Evolutionary conservation across 2,888 invertebrate species (phyloP), one percentile per base, ranked within the genome.

Genomic region (Acrocera orbiculus): DNA sequence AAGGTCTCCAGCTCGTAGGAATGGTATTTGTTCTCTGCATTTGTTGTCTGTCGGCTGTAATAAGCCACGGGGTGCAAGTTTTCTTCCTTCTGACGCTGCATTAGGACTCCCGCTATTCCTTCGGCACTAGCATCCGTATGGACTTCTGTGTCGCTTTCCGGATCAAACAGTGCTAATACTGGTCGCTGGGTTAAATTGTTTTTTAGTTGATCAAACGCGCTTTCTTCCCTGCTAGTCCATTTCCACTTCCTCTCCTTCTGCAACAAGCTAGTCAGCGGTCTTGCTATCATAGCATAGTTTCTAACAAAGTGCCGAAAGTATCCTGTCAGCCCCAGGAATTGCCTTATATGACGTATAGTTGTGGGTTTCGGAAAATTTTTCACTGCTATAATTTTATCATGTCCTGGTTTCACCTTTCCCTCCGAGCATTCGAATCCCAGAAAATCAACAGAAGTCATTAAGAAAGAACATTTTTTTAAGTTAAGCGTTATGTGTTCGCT

Each of bases 1-100:
- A 54, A 29, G 5, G 49, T 46, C 43, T 54, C 50, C 3, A 55
- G 34, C 27, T 54, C 50, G 38, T 48, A 50, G 27, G 49, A 49
- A 14, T 35, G 30, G 31, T 47, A 52, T 31, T 47, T 47, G 27
- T 40, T 30, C 40, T 52, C 47, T 2, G 45, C 42, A 7, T 41
- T 30, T 0, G 47, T 44, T 2, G 47, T 50, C 36, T 49, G 49
- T 20, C 40, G 36, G 25, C 47, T 50, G 30, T 42, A 39, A 24
- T 43, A 54, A 16, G 32, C 30, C 4, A 41, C 33, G 4, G 40
- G 34, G 17, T 36, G 34, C 3, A 36, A 22, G 11, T 27, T 34
- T 19, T 31, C 32, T 8, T 36, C 29, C 9, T 20, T 27, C 10
- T 36, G 35, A 29, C 38, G 38, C 32, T 47, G 44, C 4, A 48